These are phyloP conservation scores for Xestobium rufovillosum DNA, from an alignment of 2,888 invertebrate species.

Conservation along the genomic window DNA sequence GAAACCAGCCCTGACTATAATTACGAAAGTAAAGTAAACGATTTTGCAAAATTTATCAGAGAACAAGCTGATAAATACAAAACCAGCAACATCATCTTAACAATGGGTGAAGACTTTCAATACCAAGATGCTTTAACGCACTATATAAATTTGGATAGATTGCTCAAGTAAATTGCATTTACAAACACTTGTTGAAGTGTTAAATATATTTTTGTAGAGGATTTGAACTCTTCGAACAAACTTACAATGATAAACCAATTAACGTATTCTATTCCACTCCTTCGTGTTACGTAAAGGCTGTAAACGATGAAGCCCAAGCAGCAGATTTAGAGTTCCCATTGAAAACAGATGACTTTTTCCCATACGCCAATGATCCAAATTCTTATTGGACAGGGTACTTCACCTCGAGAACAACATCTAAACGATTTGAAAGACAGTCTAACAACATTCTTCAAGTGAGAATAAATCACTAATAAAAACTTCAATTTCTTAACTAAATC, in stretches of 20 bases:
- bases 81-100: constrained; percentile 52
- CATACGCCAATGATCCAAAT: constrained; percentile 54
- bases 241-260: too few species aligned
- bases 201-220: constrained; percentile 19
- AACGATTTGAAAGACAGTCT: constrained; percentile 43
- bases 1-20: constrained; percentile 74
- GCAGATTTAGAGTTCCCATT: constrained; percentile 37
- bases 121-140: constrained; percentile 52
- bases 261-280: constrained; percentile 77
- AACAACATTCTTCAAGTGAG: constrained; percentile 38
- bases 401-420: constrained; percentile 49
- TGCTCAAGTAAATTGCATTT: constrained; percentile 28
- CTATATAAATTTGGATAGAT: constrained; percentile 53
- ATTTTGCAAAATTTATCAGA: constrained; percentile 50
- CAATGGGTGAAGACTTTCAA: too few species aligned
- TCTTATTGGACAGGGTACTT: constrained; percentile 68
- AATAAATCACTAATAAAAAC: not conserved
- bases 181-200: too few species aligned
- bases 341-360: constrained; percentile 53
- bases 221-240: constrained; percentile 12
- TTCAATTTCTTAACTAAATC: constrained; percentile 4
- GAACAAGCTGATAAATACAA: constrained; percentile 52
- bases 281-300: constrained; percentile 67
- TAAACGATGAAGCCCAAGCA: constrained; percentile 46
- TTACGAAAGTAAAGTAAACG: too few species aligned